These are phyloP conservation scores for Corythoichthys intestinalis DNA, from an alignment of 2,113 vertebrate genomes.

Conservation along the genomic window DNA sequence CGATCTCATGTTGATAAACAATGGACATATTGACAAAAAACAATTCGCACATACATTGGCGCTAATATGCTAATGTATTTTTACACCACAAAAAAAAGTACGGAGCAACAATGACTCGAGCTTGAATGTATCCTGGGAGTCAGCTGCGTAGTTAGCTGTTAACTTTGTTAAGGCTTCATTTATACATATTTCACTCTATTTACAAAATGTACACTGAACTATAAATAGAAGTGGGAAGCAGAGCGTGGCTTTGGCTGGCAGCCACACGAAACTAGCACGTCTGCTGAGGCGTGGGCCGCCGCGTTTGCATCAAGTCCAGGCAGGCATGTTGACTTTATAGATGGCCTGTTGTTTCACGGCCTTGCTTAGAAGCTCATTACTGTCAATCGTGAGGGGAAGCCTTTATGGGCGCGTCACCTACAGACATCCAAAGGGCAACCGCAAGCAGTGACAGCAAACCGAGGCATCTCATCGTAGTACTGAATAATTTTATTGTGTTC, in stretches of 20 bases:
- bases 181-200: neutral
- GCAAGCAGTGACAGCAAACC: conserved; percentile 43
- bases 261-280: conserved; percentile 17
- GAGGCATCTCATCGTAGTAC: conserved; percentile 33
- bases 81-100: neutral
- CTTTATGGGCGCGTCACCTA: conserved; percentile 44
- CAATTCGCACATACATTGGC: neutral
- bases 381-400: conserved; percentile 46
- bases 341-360: conserved; percentile 43
- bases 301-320: conserved; percentile 33
- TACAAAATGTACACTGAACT: conserved; percentile 26
- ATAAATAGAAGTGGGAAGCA: conserved; percentile 28
- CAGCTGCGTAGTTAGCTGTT: conserved; percentile 11
- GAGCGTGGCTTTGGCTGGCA: conserved; percentile 18
- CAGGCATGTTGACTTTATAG: conserved; percentile 57
- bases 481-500: conserved; percentile 52
- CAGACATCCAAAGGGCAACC: conserved; percentile 39
- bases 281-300: conserved; percentile 33
- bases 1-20: neutral
- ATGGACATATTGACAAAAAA: neutral
- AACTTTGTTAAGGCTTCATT: neutral
- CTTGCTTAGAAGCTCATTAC: conserved; percentile 58
- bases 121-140: conserved; percentile 5
- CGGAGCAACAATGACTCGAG: neutral
- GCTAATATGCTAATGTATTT: neutral